phyloP scores from a whole-genome alignment of 2,113 vertebrate species.

The Pao palembangensis region DNA sequence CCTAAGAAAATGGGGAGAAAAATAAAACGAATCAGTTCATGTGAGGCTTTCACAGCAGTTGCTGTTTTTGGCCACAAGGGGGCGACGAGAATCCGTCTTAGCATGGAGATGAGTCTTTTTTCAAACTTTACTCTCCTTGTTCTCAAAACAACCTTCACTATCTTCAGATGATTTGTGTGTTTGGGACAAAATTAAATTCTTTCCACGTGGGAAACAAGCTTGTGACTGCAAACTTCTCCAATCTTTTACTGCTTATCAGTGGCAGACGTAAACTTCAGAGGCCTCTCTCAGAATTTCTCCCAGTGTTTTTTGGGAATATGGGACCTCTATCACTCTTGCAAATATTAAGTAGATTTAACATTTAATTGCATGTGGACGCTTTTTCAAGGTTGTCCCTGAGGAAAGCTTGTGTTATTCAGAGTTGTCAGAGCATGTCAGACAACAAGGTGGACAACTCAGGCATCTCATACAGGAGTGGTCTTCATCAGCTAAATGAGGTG shows the following conservation, averaged over 20 bases:
- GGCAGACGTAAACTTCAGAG: constrained; percentile 37
- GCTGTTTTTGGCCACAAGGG: constrained; percentile 40
- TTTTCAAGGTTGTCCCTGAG: too few species aligned
- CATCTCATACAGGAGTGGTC: not conserved
- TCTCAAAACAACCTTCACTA: constrained; percentile 39
- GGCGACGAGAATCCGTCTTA: constrained; percentile 13
- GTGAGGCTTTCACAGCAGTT: not conserved
- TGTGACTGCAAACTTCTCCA: not conserved
- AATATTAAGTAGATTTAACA: not conserved
- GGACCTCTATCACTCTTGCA: not conserved
- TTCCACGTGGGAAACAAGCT: constrained; percentile 34
- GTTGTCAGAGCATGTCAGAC: not conserved
- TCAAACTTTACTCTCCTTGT: not conserved
- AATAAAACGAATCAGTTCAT: too few species aligned
- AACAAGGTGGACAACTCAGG: constrained; percentile 2
- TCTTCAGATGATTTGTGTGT: constrained; percentile 4
- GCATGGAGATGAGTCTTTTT: not conserved
- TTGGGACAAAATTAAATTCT: constrained; percentile 36
- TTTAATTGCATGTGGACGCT: not conserved
- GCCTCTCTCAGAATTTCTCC: constrained; percentile 46
- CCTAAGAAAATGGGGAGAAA: constrained; percentile 61
- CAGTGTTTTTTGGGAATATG: not conserved
- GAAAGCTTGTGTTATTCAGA: too few species aligned
- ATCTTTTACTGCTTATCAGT: constrained; percentile 34
- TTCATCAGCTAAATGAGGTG: not conserved